phyloP scores from a whole-genome alignment of 2,797 vertebrate genomes.

The Serranus cabrilla region DNA sequence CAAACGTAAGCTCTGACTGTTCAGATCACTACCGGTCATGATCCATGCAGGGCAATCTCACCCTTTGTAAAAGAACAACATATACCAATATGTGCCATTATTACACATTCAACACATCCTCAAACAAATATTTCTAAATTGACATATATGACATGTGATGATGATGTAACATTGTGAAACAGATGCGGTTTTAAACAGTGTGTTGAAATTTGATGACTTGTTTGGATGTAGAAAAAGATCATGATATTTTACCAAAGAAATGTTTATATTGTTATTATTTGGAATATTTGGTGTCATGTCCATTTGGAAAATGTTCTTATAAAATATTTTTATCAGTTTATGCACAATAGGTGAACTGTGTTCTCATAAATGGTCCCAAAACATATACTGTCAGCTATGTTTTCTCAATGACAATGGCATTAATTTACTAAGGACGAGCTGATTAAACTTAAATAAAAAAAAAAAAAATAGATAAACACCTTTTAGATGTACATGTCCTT shows the following conservation, averaged over 20 bases:
- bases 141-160: no score
- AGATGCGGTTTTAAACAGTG: no score
- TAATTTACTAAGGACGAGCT: background rate
- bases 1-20: background rate
- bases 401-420: background rate
- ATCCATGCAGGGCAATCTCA: background rate
- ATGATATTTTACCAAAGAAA: no score
- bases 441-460: background rate
- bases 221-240: no score
- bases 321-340: background rate
- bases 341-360: background rate
- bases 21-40: background rate
- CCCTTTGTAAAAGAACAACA: background rate
- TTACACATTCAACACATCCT: background rate
- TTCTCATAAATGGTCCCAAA: background rate
- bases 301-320: no score
- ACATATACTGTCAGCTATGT: background rate
- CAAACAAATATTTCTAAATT: no score
- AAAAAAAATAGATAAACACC: no score
- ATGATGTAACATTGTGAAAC: no score
- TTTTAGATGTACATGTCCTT: background rate
- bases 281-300: no score
- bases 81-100: no score
- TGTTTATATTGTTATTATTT: no score
- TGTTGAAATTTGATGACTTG: no score